Evolutionary conservation across 2,888 invertebrate species (phyloP), one percentile per base, ranked within the genome.

Genomic region (Cheilosia impressa): DNA sequence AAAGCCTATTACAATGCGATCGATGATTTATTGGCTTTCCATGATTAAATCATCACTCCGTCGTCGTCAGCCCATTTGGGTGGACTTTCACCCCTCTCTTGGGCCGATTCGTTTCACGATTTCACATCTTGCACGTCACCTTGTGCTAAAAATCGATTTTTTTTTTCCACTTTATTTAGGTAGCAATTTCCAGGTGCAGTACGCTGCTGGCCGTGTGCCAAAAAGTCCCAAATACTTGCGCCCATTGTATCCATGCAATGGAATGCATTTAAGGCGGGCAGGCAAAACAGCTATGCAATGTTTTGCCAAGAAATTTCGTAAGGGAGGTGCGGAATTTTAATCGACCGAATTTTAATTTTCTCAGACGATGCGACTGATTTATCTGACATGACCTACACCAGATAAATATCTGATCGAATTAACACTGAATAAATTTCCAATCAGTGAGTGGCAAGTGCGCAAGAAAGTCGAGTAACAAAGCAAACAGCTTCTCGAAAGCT

Each of bases 41-140:
- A 65, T 76, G 65, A 71, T 71, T 69, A 60, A 69, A 82, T 71
- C 60, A 78, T 43, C 50, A 75, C 55, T 45, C 68, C 62, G n/a
- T 22, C 27, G 73, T 53, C 27, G 38, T 52, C 4, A 31, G n/a
- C 41, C 9, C 13, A 68, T 13, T 60, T 60, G 41, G 17, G 50
- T 43, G 73, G 65, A 79, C 72, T 72, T 52, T 79, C 58, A 31
- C 34, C 34, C 34, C 2, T 2, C 38, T 24, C 43, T 17, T 22
- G 71, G 19, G 41, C 15, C 13, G 75, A 45, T 45, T 41, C 57
- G 34, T 34, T 34, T 10, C 34, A 34, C 34, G 41, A 38, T 58
- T 27, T 15, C 31, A 45, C 17, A 34, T 62, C 9, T 31, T 9
- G 9, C 9, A 31, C 31, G n/a, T 66, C 66, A 66, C 76, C 66